Evolutionary conservation across 1,140 invertebrate species (phyloP).

Genomic region (Neuroterus valhalla): DNA sequence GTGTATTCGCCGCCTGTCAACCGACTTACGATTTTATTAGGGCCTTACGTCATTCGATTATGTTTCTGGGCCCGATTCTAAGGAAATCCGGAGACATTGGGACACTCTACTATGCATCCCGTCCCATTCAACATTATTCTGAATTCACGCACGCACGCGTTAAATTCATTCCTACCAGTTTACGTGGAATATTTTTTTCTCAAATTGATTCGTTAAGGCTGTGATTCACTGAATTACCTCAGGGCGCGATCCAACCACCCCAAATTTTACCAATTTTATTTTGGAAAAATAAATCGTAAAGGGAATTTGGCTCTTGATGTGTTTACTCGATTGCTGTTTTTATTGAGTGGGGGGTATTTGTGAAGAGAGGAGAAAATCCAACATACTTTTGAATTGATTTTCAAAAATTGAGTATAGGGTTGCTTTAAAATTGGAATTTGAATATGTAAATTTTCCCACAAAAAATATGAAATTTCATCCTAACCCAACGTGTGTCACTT

Average conservation of each 20-base stretch:
- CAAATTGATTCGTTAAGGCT: conserved; percentile 18
- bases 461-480: too few relatives aligned
- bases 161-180: not conserved
- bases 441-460: too few relatives aligned
- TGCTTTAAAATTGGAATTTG: too few relatives aligned
- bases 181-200: conserved; percentile 13
- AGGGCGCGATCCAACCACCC: not conserved
- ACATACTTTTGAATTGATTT: too few relatives aligned
- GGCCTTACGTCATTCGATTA: conserved; percentile 72
- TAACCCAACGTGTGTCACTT: too few relatives aligned
- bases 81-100: conserved; percentile 36
- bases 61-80: conserved; percentile 47
- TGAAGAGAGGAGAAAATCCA: too few relatives aligned
- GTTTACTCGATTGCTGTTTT: too few relatives aligned
- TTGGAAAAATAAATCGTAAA: not conserved
- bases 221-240: not conserved
- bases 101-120: not conserved
- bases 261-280: conserved; percentile 2
- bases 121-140: conserved; percentile 40
- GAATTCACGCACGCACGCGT: conserved; percentile 10
- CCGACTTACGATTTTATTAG: conserved; percentile 75
- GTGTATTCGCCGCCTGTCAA: conserved; percentile 65
- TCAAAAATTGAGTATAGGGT: too few relatives aligned
- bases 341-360: too few relatives aligned
- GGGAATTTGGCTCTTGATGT: too few relatives aligned